Base-by-base conservation (phyloP, 2,797 vertebrate genomes). In the Morus bassanus region DNA sequence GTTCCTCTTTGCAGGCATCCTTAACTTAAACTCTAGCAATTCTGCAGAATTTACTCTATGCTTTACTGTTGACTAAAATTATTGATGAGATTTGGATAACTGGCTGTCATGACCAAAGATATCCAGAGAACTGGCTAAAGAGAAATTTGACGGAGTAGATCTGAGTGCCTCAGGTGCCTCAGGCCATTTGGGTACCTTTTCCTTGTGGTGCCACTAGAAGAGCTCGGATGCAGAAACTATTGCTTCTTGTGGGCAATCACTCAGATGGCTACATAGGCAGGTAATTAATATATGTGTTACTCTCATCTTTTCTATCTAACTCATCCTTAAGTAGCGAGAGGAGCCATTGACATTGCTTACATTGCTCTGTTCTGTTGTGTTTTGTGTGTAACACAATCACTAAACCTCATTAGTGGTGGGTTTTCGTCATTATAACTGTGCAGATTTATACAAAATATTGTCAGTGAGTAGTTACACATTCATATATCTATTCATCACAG, bases 301-400 rank as follows among this genome's bases (percentile, higher is more conserved):
- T 28, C 30, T 30, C 22, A 37, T 24, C 43, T 90, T 74, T 72
- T 21, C 51, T 82, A 5, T 23, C 5, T 77, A 18, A 46, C 9
- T 0, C 2, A 5, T 39, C 45, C 63, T 70, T 70, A 57, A 63
- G 18, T 1, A 5, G n/a, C 0, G 6, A 41, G 41, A 63, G 8
- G 17, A 79, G 41, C 6, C 27, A 18, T 9, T 48, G 39, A 18
- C 39, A 28, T 39, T 28, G 46, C 35, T 88, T 75, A 59, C 6
- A 25, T 68, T 84, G 37, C 10, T 73, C 8, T 59, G 17, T 35
- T 78, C 15, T 88, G 18, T 7, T 18, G 43, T 37, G 35, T 15
- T 70, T 63, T 83, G 13, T 48, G 28, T 3, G 0, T 48, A 85
- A 46, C 15, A n/a, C 6, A 39, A 27, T 60, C 54, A 59, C 16